phyloP scores from a whole-genome alignment of 2,888 invertebrate species.

The Hirtodrosophila alboralis region DNA sequence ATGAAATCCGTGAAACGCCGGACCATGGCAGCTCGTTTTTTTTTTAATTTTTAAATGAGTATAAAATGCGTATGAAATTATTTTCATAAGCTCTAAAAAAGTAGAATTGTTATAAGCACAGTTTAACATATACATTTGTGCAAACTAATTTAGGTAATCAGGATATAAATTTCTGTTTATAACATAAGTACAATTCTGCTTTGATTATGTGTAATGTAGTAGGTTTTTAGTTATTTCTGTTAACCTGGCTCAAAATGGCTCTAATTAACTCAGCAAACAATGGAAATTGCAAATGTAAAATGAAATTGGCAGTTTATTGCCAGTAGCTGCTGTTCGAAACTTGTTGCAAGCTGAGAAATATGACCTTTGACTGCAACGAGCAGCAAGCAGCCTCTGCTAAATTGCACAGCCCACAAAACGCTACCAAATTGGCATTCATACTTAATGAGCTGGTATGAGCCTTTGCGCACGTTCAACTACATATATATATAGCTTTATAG shows the following conservation, averaged over 20 bases:
- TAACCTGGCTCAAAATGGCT: constrained; percentile 8
- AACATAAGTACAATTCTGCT: no score
- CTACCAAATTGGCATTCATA: constrained; percentile 55
- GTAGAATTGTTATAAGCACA: no score
- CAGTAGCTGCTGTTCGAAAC: constrained; percentile 16
- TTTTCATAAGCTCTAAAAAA: no score
- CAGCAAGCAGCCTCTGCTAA: constrained; percentile 10
- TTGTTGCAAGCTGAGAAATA: constrained; percentile 30
- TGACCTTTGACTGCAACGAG: constrained; percentile 20
- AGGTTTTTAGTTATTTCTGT: background rate
- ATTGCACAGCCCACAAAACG: constrained; percentile 16
- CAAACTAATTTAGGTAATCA: no score
- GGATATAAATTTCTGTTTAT: no score
- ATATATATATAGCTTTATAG: background rate
- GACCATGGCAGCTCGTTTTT: no score
- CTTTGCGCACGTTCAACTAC: constrained; percentile 30
- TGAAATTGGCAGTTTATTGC: constrained; percentile 37
- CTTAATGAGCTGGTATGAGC: constrained; percentile 59
- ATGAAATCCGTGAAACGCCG: no score
- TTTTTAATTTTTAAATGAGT: no score
- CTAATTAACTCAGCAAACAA: constrained; percentile 59
- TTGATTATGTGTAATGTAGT: background rate
- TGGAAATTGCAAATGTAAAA: constrained; percentile 33
- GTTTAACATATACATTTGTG: no score
- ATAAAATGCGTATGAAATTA: no score